Evolutionary conservation across 1,140 invertebrate species (phyloP), one percentile per base, ranked within the genome.

Genomic region (Calliopsis andreniformis): DNA sequence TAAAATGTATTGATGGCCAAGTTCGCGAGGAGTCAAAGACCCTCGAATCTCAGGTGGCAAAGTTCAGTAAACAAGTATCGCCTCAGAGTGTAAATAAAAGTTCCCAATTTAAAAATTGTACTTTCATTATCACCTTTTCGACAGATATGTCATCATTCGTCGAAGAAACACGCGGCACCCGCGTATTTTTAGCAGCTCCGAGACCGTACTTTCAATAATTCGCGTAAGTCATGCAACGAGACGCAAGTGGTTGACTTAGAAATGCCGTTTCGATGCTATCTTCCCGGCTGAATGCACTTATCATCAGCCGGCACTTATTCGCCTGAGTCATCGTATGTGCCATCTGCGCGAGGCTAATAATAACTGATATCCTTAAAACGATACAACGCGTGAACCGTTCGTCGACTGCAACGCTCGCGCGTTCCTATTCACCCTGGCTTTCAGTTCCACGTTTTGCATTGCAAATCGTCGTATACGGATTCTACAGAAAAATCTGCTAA

Each of bases 281-380:
- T 72, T 78, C 68, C 51, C 39, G 39, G n/a, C 76, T 58, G 23
- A 72, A 42, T 70, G 51, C 64, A 76, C 67, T 83, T 82, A 75
- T 83, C 76, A 56, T 70, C 39, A 58, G 76, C n/a, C 43, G 42
- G 16, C 76, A 56, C 53, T 82, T 79, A 79, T 73, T 62, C 45
- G 32, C 10, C 32, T 82, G 80, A 83, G 67, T 83, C 81, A 82
- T 76, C 39, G 64, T 39, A 12, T 32, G 53, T 79, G 61, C 59
- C 64, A 79, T 79, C 64, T 79, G 73, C 59, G 64, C 55, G 23
- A 20, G 47, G 59, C 76, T 83, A 82, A 83, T 82, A 82, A 78
- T 82, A 82, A 45, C 70, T 39, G 76, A 75, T 75, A 67, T 32
- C 23, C 79, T 56, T 77, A 71, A 80, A 82, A 79, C 43, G 66